Base-by-base conservation (phyloP, 2,888 invertebrate genomes). In the Serripes groenlandicus region DNA sequence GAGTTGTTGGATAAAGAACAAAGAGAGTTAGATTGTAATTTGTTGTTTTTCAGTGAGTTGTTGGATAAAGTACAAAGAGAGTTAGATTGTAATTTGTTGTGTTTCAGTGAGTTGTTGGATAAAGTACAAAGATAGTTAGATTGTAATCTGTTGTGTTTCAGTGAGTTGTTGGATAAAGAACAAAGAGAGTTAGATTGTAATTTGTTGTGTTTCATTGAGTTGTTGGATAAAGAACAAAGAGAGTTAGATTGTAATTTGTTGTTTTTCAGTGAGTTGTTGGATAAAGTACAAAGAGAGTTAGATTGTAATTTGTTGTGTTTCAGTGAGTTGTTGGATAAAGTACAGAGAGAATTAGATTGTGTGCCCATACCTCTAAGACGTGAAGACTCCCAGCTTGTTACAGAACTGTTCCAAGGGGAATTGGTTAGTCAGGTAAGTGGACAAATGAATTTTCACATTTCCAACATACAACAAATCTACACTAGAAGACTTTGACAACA, bases 291-390 rank as follows among this genome's bases (percentile, higher is more conserved):
- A 74, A 83, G 86, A 28, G 94, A 94, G 75, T 81, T 93, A 54
- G 90, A 92, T 66, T 35, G 58, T 34, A n/a, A n/a, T n/a, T n/a
- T n/a, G n/a, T n/a, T n/a, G n/a, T n/a, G n/a, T n/a, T 88, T 5
- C 88, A 94, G 94, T 91, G 94, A 94, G 81, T 85, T 94, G 68
- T 78, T 94, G 60, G 94, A 94, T 82, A 94, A 93, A 87, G 89
- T 94, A 66, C 91, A 93, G 75, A 83, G 86, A 28, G 94, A 94
- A 76, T 81, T 93, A 54, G 90, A 92, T 66, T 35, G 58, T 34
- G 60, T 70, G n/a, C 81, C 86, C 21, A 32, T 42, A 71, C 66
- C 30, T 35, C 81, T 62, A 78, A 74, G 37, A 68, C 85, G 76
- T 75, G 77, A 74, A 54, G 74, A 78, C 28, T 75, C 83, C 26